Base-by-base conservation (phyloP, 2,888 invertebrate genomes). In the Patella depressa region DNA sequence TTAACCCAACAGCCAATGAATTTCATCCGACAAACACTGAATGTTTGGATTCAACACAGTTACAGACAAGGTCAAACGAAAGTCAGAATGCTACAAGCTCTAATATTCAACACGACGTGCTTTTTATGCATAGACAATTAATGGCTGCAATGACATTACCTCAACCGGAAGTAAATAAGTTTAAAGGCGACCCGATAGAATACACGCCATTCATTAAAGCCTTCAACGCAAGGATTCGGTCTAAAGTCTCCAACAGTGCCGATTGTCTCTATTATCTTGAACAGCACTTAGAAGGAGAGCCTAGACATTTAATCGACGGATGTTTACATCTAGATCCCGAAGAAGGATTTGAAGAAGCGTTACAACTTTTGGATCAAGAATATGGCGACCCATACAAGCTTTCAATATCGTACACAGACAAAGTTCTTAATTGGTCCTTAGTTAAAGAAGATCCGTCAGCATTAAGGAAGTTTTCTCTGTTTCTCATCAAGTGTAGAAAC, bases 151-250 rank as follows among this genome's bases (percentile, higher is more conserved):
- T 29, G 29, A 29, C 29, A 29, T 29, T 65, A 70, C 81, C 81
- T 2, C 53, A 72, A 19, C 17, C 76, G 5, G 81, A 82, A 29
- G 72, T 82, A 45, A 78, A 69, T 54, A 77, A 79, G 34, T 82
- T 82, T 72, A 53, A 65, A 57, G 81, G 82, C 29, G 72, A 81
- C 45, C 80, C 80, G 0, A 55, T 81, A 15, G 69, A 79, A 24
- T 79, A 77, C 72, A 59, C 17, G n/a, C 72, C 53, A 54, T 79
- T 79, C 53, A 77, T 79, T 5, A 34, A 77, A 55, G 74, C 74
- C 29, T 77, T 29, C 34, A 73, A 77, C 14, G 54, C 71, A 7
- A 77, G 73, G 12, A 53, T 79, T 57, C 15, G 71, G n/a, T 34
- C 29, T 9, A 69, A 79, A 45, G 45, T 74, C 3, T 29, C 53